A percentile compares a stretch with the other conserved stretches of the same genome.
Conservation (phyloP, 2,113 vertebrate genomes). For the Siniperca chuatsi region DNA sequence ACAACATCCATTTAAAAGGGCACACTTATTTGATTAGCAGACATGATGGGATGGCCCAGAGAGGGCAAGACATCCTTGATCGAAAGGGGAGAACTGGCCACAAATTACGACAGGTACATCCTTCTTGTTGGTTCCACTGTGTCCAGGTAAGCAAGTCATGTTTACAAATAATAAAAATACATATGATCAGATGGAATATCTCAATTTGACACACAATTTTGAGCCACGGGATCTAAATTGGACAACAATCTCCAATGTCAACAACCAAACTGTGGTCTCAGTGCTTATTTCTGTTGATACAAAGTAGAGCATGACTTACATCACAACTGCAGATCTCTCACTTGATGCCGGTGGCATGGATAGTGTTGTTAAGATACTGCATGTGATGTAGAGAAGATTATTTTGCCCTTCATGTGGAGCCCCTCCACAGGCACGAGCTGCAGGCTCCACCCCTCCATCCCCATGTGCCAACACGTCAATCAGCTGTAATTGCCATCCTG, state of each 20-base stretch:
- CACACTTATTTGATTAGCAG: constrained; percentile 78
- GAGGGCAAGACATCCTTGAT: constrained; percentile 57
- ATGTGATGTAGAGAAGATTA: constrained; percentile 57
- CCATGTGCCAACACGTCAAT: constrained; percentile 90
- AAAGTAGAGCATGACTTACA: constrained; percentile 31
- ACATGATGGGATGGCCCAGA: constrained; percentile 56
- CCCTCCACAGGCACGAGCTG: constrained; percentile 80
- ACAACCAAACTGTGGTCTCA: not conserved
- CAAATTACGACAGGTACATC: constrained; percentile 58
- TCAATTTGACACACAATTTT: constrained; percentile 1
- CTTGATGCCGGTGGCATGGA: constrained; percentile 56
- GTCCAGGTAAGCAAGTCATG: constrained; percentile 26
- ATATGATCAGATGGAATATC: not conserved
- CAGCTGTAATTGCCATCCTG: constrained; percentile 93
- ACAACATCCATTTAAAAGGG: constrained; percentile 72
- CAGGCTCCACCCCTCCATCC: constrained; percentile 84
- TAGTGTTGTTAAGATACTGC: constrained; percentile 46
- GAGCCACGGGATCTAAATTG: constrained; percentile 12
- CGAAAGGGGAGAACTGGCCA: constrained; percentile 52
- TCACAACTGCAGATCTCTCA: constrained; percentile 22
- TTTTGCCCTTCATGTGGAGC: constrained; percentile 85
- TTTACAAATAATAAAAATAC: not conserved
- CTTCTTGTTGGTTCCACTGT: constrained; percentile 13
- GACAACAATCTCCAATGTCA: not conserved
- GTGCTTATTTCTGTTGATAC: constrained; percentile 13